These are phyloP conservation scores for Muscina levida DNA, from an alignment of 2,888 invertebrate genomes.

Conservation along the genomic window DNA sequence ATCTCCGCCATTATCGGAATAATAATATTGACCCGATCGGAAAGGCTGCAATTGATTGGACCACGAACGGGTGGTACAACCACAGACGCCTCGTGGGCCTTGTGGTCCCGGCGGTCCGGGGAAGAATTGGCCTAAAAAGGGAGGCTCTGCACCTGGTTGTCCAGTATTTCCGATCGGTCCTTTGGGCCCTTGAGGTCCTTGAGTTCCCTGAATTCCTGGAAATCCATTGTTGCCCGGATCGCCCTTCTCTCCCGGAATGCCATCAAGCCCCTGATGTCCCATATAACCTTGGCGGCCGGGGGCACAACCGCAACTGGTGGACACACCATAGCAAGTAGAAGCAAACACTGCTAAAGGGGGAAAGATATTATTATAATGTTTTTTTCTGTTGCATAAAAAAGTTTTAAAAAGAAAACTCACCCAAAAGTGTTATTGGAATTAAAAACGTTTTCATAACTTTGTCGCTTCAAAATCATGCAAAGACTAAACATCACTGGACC, in stretches of 20 bases:
- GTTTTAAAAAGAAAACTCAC: constrained; percentile 20
- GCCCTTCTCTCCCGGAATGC: constrained; percentile 9
- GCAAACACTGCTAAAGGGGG: constrained; percentile 5
- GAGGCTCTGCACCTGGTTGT: not conserved
- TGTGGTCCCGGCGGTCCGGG: not conserved
- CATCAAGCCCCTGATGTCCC: not conserved
- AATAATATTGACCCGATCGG: constrained; percentile 25
- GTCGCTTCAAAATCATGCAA: not conserved
- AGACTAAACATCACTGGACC: not conserved
- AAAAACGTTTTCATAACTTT: constrained; percentile 11
- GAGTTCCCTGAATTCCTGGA: not conserved
- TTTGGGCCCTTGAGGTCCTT: not conserved
- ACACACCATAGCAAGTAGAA: not conserved
- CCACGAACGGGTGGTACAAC: not conserved
- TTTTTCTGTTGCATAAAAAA: not conserved
- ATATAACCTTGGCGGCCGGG: constrained; percentile 16
- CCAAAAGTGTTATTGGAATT: constrained; percentile 1
- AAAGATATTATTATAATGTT: not conserved
- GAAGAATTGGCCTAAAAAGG: not conserved
- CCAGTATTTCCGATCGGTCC: not conserved
- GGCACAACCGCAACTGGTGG: constrained; percentile 34
- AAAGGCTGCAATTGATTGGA: not conserved
- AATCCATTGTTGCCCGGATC: constrained; percentile 22
- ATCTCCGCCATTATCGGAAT: constrained; percentile 28
- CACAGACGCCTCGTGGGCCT: not conserved